These are phyloP conservation scores for Chaetogeoica ovagalla DNA, from an alignment of 2,888 invertebrate species.

Conservation along the genomic window DNA sequence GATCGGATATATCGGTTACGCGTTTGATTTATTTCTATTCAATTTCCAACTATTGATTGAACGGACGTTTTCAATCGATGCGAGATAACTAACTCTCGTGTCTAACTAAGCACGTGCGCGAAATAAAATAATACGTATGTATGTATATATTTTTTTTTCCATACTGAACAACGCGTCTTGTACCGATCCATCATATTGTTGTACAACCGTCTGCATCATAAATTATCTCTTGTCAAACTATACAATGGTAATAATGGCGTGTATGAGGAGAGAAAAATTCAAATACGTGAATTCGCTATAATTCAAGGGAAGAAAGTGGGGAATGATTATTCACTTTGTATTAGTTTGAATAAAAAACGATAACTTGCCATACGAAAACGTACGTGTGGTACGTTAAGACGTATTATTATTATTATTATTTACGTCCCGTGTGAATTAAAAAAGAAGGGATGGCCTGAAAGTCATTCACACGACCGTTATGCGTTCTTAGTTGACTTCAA, in stretches of 20 bases:
- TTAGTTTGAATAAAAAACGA: too few species aligned
- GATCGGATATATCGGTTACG: not conserved
- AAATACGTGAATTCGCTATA: not conserved
- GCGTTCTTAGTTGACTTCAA: too few species aligned
- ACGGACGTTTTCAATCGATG: not conserved
- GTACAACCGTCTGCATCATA: not conserved
- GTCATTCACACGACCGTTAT: too few species aligned
- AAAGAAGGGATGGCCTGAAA: too few species aligned
- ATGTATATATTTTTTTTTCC: not conserved
- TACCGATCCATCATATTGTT: slow-evolving; percentile 15
- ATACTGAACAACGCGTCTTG: not conserved
- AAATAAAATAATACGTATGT: not conserved
- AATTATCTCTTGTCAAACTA: not conserved
- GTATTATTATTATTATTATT: too few species aligned
- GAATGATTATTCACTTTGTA: too few species aligned
- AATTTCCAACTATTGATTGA: slow-evolving; percentile 12
- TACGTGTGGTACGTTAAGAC: too few species aligned
- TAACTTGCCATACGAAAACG: too few species aligned
- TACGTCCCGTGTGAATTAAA: too few species aligned
- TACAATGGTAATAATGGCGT: not conserved
- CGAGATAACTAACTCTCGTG: not conserved
- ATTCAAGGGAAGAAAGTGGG: not conserved
- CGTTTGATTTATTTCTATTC: slow-evolving; percentile 8
- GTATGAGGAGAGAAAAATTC: not conserved
- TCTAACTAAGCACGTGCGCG: not conserved